These are phyloP conservation scores for Clarias pachynema DNA, from an alignment of 2,797 vertebrate species.

Conservation along the genomic window DNA sequence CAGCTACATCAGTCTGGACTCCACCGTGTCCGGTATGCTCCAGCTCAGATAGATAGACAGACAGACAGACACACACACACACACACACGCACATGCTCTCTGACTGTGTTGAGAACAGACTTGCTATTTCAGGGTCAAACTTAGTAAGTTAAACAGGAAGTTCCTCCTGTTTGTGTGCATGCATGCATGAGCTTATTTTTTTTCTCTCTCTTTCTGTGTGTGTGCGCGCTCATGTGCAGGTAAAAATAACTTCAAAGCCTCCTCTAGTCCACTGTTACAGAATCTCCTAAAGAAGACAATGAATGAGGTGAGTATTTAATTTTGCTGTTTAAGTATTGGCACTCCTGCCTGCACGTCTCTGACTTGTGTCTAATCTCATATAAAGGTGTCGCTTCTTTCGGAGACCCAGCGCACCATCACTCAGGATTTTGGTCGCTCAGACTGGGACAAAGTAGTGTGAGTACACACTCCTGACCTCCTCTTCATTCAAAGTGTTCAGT, in stretches of 20 bases:
- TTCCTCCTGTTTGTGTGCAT: not conserved
- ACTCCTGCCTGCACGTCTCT: not conserved
- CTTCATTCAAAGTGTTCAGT: not conserved
- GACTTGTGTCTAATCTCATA: not conserved
- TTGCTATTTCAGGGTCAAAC: not conserved
- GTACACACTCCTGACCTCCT: conserved; percentile 42
- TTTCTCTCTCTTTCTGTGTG: not conserved
- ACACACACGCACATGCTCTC: not conserved
- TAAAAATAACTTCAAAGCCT: conserved; percentile 72
- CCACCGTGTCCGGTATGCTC: conserved; percentile 80
- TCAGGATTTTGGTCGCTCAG: fast-evolving
- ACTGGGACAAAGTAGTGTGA: conserved; percentile 63
- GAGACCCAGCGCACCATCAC: fast-evolving
- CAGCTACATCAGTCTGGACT: conserved; percentile 90
- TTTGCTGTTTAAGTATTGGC: not conserved
- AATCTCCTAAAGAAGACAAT: conserved; percentile 76
- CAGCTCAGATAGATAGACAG: not conserved
- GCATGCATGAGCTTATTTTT: not conserved
- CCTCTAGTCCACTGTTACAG: conserved; percentile 86
- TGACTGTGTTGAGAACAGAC: not conserved
- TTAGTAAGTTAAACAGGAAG: not conserved
- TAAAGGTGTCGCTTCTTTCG: conserved; percentile 63
- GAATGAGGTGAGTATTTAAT: conserved; percentile 69
- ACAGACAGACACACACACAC: not conserved
- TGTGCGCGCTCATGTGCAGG: conserved; percentile 69